phyloP scores from a whole-genome alignment of 2,113 vertebrate species.

The Daubentonia madagascariensis region DNA sequence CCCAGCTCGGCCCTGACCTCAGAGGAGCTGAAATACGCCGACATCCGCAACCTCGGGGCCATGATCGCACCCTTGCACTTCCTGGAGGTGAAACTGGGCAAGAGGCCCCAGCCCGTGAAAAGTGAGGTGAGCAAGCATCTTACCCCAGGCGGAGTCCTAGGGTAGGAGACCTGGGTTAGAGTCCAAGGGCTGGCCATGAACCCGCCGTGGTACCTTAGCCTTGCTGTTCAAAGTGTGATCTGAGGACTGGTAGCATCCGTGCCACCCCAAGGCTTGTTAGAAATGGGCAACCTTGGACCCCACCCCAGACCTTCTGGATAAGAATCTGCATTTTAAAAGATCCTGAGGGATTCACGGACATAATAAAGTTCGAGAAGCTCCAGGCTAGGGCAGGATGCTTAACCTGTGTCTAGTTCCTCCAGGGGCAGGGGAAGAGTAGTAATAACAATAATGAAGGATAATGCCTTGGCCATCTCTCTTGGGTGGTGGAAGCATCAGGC shows the following conservation, averaged over 20 bases:
- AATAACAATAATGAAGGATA: neutral
- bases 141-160: neutral
- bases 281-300: neutral
- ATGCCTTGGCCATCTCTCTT: neutral
- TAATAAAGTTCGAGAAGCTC: neutral
- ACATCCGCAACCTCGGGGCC: conserved; percentile 92
- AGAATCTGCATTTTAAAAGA: neutral
- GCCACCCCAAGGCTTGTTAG: neutral
- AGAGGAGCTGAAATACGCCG: conserved; percentile 91
- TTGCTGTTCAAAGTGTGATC: neutral
- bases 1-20: conserved; percentile 90
- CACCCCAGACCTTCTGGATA: neutral
- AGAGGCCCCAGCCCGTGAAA: conserved; percentile 92
- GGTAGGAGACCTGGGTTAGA: neutral
- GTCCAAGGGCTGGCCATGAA: neutral
- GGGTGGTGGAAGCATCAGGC: neutral
- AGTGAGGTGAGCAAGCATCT: conserved; percentile 88
- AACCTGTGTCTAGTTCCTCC: neutral
- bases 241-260: neutral
- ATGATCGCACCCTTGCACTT: conserved; percentile 95
- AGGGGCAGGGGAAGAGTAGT: neutral
- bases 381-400: neutral
- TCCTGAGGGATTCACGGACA: neutral
- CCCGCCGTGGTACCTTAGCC: fast-evolving
- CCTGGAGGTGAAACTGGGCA: conserved; percentile 92